Evolutionary conservation across 2,888 invertebrate species (phyloP).

Genomic region (Drosophila anceps): DNA sequence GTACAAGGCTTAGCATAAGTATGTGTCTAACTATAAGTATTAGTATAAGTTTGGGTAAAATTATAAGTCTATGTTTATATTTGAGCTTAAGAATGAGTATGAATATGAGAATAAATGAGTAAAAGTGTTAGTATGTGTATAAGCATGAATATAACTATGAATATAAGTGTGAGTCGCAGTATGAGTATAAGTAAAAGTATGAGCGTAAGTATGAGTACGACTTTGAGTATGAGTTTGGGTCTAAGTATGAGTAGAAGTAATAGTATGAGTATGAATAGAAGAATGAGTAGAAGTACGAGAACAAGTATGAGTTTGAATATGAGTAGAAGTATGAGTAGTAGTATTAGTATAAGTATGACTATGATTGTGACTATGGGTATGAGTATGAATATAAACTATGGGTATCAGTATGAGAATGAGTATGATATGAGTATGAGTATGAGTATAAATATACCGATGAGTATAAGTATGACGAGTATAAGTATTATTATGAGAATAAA

Average conservation of each 20-base stretch:
- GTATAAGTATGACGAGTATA: no score
- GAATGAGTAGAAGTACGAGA: neutral
- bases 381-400: neutral
- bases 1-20: neutral
- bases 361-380: neutral
- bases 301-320: neutral
- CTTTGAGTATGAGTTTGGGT: neutral
- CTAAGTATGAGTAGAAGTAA: neutral
- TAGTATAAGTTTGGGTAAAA: neutral
- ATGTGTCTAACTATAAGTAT: no score
- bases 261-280: neutral
- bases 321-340: neutral
- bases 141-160: neutral
- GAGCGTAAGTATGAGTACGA: neutral
- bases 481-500: no score
- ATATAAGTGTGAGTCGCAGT: neutral
- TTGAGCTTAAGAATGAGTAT: conserved; percentile 1
- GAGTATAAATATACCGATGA: neutral
- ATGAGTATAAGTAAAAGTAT: neutral
- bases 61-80: neutral
- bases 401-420: neutral
- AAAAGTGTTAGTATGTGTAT: neutral
- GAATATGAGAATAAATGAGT: neutral
- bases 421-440: neutral
- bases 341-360: neutral